phyloP scores from a whole-genome alignment of 2,113 vertebrate species.

The Grammomys surdaster region DNA sequence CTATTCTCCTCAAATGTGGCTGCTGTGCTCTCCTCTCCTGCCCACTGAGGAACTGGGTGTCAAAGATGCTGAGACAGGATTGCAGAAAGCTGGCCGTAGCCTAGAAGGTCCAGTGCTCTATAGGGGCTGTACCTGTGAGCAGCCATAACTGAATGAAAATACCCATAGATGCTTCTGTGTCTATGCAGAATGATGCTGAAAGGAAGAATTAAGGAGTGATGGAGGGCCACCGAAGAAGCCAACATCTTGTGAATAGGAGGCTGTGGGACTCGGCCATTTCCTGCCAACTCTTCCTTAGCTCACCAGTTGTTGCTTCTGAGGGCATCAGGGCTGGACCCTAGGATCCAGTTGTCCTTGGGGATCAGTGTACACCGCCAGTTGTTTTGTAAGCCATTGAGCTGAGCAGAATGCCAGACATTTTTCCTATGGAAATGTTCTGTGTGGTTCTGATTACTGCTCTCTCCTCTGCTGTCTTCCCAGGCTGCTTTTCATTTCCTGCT shows the following conservation, averaged over 20 bases:
- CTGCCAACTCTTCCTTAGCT: slow-evolving; percentile 54
- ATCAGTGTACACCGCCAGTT: slow-evolving; percentile 20
- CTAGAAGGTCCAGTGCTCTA: slow-evolving; percentile 61
- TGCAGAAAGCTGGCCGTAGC: slow-evolving; percentile 61
- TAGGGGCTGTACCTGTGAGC: slow-evolving; percentile 49
- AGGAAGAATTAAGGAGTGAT: slow-evolving; percentile 67
- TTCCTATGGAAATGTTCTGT: slow-evolving; percentile 71
- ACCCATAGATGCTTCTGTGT: slow-evolving; percentile 67
- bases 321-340: not conserved
- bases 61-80: slow-evolving; percentile 75
- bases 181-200: slow-evolving; percentile 69
- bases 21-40: not conserved
- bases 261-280: slow-evolving; percentile 60
- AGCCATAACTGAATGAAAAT: slow-evolving; percentile 76
- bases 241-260: slow-evolving; percentile 50
- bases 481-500: slow-evolving; percentile 57
- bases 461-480: slow-evolving; percentile 5
- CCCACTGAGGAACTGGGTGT: not conserved
- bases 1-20: not conserved
- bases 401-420: slow-evolving; percentile 61
- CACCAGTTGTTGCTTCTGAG: slow-evolving; percentile 36
- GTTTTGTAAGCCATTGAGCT: slow-evolving; percentile 35
- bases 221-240: slow-evolving; percentile 64
- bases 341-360: slow-evolving; percentile 42
- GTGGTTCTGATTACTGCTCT: slow-evolving; percentile 67